These are phyloP conservation scores for Oscheius myriophilus DNA, from an alignment of 2,888 invertebrate species.

Conservation along the genomic window DNA sequence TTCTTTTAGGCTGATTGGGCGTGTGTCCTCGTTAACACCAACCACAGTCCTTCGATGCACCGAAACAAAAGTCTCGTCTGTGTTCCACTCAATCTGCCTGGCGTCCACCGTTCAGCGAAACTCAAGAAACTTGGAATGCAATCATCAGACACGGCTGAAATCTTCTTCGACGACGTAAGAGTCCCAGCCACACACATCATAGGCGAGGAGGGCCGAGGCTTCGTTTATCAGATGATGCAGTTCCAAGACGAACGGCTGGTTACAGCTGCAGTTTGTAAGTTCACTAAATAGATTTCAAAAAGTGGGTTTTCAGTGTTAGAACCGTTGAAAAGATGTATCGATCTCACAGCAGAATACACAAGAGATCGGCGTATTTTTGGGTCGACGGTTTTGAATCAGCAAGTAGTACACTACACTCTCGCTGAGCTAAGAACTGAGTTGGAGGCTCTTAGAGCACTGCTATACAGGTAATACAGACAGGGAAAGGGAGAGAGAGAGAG, in stretches of 20 bases:
- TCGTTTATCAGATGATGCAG: constrained; percentile 76
- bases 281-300: background rate
- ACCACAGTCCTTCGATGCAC: constrained; percentile 72
- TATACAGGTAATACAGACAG: constrained; percentile 73
- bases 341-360: constrained; percentile 75
- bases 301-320: constrained; percentile 59
- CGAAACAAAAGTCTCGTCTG: constrained; percentile 75
- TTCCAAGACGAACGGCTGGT: constrained; percentile 76
- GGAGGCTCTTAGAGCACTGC: constrained; percentile 73
- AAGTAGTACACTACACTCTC: constrained; percentile 74
- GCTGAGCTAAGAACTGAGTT: constrained; percentile 76
- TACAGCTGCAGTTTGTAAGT: constrained; percentile 65
- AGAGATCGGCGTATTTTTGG: constrained; percentile 74
- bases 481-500: background rate
- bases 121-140: constrained; percentile 75
- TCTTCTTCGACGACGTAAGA: constrained; percentile 75
- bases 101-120: constrained; percentile 69
- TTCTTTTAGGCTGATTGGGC: constrained; percentile 76
- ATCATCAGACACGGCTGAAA: constrained; percentile 75
- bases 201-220: constrained; percentile 75
- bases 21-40: constrained; percentile 75
- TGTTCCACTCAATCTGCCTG: constrained; percentile 71
- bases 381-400: constrained; percentile 71
- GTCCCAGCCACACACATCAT: constrained; percentile 74
- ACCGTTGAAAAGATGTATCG: constrained; percentile 72